Conservation (phyloP, 2,888 invertebrate genomes). For the Harmothoe impar region DNA sequence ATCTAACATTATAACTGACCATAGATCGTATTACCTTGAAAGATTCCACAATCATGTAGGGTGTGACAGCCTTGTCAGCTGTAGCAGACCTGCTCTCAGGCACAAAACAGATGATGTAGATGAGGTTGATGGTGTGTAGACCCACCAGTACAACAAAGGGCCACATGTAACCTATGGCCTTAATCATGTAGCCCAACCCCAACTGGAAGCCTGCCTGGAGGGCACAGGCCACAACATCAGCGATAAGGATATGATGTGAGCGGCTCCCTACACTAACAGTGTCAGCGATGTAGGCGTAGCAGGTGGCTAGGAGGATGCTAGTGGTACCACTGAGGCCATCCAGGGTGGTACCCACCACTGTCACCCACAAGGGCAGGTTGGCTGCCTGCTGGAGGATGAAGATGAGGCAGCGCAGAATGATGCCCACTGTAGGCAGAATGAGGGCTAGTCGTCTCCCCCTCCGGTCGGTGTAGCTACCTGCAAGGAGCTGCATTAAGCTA, state of each 20-base stretch:
- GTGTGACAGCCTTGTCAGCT: background rate
- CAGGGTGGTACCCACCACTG: slow-evolving; percentile 14
- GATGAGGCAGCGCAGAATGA: background rate
- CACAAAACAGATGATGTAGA: slow-evolving; percentile 23
- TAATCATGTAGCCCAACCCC: slow-evolving; percentile 19
- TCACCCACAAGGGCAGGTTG: slow-evolving; percentile 13
- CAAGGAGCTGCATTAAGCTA: background rate
- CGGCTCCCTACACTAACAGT: background rate
- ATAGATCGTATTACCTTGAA: slow-evolving; percentile 15
- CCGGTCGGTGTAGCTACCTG: slow-evolving; percentile 20
- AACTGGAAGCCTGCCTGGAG: slow-evolving; percentile 4
- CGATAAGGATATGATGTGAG: background rate
- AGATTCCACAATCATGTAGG: slow-evolving; percentile 17
- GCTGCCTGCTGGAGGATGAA: slow-evolving; percentile 28
- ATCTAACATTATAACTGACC: too few species aligned
- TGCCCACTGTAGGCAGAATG: slow-evolving; percentile 1
- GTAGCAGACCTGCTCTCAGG: slow-evolving; percentile 12
- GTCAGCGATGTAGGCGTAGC: slow-evolving; percentile 51
- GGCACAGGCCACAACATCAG: background rate
- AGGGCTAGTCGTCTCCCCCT: slow-evolving; percentile 2
- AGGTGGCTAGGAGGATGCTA: slow-evolving; percentile 33
- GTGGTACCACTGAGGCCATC: slow-evolving; percentile 5
- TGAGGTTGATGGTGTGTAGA: background rate
- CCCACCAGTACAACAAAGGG: background rate
- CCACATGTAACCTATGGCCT: slow-evolving; percentile 6